Base-by-base conservation (phyloP, 2,888 invertebrate genomes). In the Dascillus cervinus region DNA sequence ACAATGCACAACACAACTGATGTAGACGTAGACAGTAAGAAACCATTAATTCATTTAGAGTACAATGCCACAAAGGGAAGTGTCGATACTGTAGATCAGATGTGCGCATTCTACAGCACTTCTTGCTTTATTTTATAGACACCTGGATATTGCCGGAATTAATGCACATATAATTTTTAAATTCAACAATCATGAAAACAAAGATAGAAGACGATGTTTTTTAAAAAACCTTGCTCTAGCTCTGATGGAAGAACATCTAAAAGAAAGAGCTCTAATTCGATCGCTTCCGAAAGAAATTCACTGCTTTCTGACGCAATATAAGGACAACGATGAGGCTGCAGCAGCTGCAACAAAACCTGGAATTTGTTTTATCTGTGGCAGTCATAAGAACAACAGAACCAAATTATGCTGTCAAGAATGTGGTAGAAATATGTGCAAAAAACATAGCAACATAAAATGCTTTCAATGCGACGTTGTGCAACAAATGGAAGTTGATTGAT, bases 21-120 rank as follows among this genome's bases (percentile, higher is more conserved):
- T n/a, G n/a, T n/a, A n/a, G n/a, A n/a, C n/a, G n/a, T n/a, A n/a
- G 22, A 43, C 46, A 34, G 45, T 25, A 45, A 43, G 21, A 19
- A 20, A 13, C 48, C 51, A 10, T 35, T 26, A 26, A 23, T 31
- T 9, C 35, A 48, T 6, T 29, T 44, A 6, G 43, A 48, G 30
- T 54, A 52, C 26, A 51, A 54, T 30, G 31, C 21, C 21, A 46
- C 46, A 13, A 54, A 51, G 41, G 44, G 43, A 22, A n/a, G n/a
- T n/a, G n/a, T n/a, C n/a, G n/a, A n/a, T n/a, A n/a, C n/a, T n/a
- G n/a, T n/a, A n/a, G n/a, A 49, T 38, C 14, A 47, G 53, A 13
- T 48, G 53, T 29, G 40, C 33, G 32, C 29, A 15, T 34, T 32
- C 5, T 50, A 44, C 38, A 41, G 36, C 22, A 27, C 38, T 13